Evolutionary conservation across 2,888 invertebrate species (phyloP).

Genomic region (Papilio demoleus): DNA sequence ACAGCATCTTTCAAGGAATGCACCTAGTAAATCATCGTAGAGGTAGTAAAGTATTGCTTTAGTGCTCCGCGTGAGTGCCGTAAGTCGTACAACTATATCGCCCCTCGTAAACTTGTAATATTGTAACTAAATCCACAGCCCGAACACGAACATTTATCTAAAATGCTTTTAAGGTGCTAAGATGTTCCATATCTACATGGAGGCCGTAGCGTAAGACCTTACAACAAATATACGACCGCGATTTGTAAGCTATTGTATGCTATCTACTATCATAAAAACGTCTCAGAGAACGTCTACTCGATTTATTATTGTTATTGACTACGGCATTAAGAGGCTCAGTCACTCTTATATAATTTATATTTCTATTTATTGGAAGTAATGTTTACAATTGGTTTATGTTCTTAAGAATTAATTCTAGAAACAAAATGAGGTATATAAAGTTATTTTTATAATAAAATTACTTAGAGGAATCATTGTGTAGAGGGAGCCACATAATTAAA

Average conservation of each 20-base stretch:
- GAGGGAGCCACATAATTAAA: no score
- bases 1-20: conserved; percentile 66
- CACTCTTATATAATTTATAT: conserved; percentile 27
- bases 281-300: conserved; percentile 62
- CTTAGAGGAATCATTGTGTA: no score
- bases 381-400: conserved; percentile 41
- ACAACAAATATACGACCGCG: conserved; percentile 68
- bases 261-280: conserved; percentile 69
- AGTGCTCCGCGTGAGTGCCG: conserved; percentile 61
- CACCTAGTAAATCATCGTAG: conserved; percentile 77
- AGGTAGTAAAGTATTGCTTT: conserved; percentile 73
- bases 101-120: conserved; percentile 76
- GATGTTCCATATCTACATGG: conserved; percentile 60
- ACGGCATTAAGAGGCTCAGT: conserved; percentile 40
- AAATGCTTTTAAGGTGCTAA: conserved; percentile 75
- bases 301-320: conserved; percentile 65
- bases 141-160: conserved; percentile 69
- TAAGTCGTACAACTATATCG: conserved; percentile 68
- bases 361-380: conserved; percentile 37
- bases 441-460: no score
- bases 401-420: not conserved
- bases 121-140: conserved; percentile 72
- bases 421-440: conserved; percentile 19
- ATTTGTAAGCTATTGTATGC: conserved; percentile 73
- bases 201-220: conserved; percentile 52